These are phyloP conservation scores for Osmerus eperlanus DNA, from an alignment of 2,113 vertebrate genomes.

Conservation along the genomic window DNA sequence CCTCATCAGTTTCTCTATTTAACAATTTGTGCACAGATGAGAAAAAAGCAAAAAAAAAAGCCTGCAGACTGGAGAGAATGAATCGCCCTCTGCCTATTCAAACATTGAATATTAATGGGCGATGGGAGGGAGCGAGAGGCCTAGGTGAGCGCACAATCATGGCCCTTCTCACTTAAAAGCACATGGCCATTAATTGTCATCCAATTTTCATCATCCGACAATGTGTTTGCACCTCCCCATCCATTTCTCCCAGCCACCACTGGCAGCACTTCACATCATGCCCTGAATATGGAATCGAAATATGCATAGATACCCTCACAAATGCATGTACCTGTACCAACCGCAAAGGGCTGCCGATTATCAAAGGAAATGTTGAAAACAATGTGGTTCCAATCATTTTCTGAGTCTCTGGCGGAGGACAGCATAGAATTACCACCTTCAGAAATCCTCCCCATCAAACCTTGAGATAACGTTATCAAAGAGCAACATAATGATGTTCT, in stretches of 20 bases:
- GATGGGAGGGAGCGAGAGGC: constrained; percentile 15
- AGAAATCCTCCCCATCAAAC: too few species aligned
- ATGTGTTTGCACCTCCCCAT: constrained; percentile 45
- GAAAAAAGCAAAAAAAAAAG: constrained; percentile 38
- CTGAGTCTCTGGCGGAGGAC: too few species aligned
- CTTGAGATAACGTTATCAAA: too few species aligned
- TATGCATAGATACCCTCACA: not conserved
- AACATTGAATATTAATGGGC: constrained; percentile 58
- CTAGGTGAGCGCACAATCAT: constrained; percentile 35
- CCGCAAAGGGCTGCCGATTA: not conserved
- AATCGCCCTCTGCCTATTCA: constrained; percentile 50
- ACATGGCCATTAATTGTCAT: constrained; percentile 64
- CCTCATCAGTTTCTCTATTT: constrained; percentile 67
- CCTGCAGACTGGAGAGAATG: constrained; percentile 41
- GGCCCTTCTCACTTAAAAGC: constrained; percentile 54
- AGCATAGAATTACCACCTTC: too few species aligned
- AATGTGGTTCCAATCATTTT: too few species aligned
- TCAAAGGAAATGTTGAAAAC: too few species aligned
- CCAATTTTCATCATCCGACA: constrained; percentile 60
- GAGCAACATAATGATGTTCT: too few species aligned
- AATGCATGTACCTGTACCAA: constrained; percentile 27
- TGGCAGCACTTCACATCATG: constrained; percentile 37
- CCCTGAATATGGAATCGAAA: constrained; percentile 1
- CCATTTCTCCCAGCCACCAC: constrained; percentile 51
- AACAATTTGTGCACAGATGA: constrained; percentile 57